Conservation (phyloP, 2,113 vertebrate genomes). For the Eretmochelys imbricata region DNA sequence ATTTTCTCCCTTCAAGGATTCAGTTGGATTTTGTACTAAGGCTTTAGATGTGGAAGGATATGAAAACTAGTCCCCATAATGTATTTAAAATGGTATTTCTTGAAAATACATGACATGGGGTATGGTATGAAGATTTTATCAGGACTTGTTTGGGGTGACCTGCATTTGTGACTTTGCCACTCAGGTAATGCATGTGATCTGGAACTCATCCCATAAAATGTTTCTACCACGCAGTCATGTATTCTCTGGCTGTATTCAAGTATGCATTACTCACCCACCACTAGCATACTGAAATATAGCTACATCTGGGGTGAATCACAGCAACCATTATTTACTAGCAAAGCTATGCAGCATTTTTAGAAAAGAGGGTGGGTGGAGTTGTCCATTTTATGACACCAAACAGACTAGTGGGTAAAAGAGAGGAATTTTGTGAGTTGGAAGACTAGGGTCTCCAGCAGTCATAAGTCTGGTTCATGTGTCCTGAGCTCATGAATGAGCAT, state of each 20-base stretch:
- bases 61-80: background rate
- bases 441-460: background rate
- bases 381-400: background rate
- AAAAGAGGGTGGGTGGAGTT: background rate
- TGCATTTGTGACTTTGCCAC: background rate
- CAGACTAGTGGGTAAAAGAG: background rate
- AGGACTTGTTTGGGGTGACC: background rate
- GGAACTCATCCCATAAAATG: background rate
- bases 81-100: background rate
- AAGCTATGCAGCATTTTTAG: background rate
- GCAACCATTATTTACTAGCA: background rate
- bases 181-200: background rate
- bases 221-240: background rate
- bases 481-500: background rate
- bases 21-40: background rate
- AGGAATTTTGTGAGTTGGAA: background rate
- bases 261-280: background rate
- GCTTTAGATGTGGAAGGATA: background rate
- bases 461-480: background rate
- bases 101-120: background rate
- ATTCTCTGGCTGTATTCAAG: background rate
- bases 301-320: background rate
- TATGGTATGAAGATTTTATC: background rate
- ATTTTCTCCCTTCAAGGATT: background rate
- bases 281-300: background rate